These are phyloP conservation scores for Thymallus thymallus DNA, from an alignment of 2,113 vertebrate species.

Conservation along the genomic window DNA sequence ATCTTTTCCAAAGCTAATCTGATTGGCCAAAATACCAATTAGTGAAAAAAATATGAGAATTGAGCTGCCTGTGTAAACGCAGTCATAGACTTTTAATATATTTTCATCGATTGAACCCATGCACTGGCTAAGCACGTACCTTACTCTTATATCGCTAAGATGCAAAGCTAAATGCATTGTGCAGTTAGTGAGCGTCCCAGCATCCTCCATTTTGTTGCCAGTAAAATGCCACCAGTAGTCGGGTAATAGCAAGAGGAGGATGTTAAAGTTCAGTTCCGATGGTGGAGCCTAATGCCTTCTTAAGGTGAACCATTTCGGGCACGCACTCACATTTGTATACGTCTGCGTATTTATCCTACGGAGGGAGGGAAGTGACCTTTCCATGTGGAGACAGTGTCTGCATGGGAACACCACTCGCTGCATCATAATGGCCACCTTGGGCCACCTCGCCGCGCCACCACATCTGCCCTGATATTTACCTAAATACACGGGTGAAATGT, in stretches of 20 bases:
- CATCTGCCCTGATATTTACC: slow-evolving; percentile 77
- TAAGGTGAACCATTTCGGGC: slow-evolving; percentile 76
- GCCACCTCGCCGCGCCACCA: slow-evolving; percentile 67
- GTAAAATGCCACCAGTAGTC: slow-evolving; percentile 68
- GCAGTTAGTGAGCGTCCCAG: background rate
- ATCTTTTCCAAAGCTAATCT: no score
- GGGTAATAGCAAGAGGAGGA: slow-evolving; percentile 62
- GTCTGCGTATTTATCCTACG: slow-evolving; percentile 76
- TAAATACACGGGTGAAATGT: slow-evolving; percentile 67
- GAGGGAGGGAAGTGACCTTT: slow-evolving; percentile 79
- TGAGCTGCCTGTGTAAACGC: no score
- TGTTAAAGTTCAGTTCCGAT: slow-evolving; percentile 66
- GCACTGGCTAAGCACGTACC: no score
- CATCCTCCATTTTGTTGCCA: slow-evolving; percentile 44
- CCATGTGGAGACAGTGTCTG: slow-evolving; percentile 75
- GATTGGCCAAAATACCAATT: no score
- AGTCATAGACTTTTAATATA: no score
- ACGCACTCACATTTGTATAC: slow-evolving; percentile 73
- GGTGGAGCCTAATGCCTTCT: slow-evolving; percentile 73
- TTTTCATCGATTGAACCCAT: no score
- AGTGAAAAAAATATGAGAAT: no score
- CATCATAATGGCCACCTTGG: slow-evolving; percentile 79
- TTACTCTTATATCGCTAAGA: no score
- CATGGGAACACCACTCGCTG: slow-evolving; percentile 65
- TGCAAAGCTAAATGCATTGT: slow-evolving; percentile 6